Percentiles rank a stretch among this genome's conserved stretches.
phyloP scores from a whole-genome alignment of 2,113 vertebrate genomes.

The Neoarius graeffei region DNA sequence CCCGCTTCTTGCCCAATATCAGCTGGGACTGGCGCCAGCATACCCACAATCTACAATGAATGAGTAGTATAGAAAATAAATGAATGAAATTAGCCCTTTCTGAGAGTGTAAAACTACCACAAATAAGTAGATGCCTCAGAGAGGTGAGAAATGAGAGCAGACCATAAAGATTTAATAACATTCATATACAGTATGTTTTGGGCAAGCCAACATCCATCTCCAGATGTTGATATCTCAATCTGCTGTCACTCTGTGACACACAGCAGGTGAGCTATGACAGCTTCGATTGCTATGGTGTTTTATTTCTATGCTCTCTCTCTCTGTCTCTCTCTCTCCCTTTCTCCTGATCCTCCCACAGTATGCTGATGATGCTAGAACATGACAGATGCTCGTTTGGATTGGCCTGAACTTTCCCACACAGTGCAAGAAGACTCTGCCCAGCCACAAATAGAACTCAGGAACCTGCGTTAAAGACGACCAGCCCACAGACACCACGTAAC shows the following conservation, averaged over 20 bases:
- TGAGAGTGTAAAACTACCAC: not conserved
- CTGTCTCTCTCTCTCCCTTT: conserved; percentile 8
- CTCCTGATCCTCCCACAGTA: conserved; percentile 53
- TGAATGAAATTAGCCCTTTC: not conserved
- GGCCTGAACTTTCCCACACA: conserved; percentile 61
- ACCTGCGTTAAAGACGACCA: conserved; percentile 38
- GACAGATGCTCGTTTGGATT: conserved; percentile 63
- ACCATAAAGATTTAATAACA: not conserved
- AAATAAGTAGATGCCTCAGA: not conserved
- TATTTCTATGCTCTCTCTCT: conserved; percentile 11
- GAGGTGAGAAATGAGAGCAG: not conserved
- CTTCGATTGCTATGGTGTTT: conserved; percentile 15
- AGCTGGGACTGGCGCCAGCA: too few species aligned
- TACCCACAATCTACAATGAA: too few species aligned
- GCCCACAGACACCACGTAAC: conserved; percentile 3
- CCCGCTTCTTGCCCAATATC: too few species aligned
- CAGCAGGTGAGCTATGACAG: conserved; percentile 20
- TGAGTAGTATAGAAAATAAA: too few species aligned
- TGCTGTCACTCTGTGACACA: not conserved
- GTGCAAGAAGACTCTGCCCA: conserved; percentile 43
- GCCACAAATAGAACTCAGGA: conserved; percentile 54
- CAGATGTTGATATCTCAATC: conserved; percentile 31
- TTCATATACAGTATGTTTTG: not conserved
- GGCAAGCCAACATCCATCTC: conserved; percentile 25
- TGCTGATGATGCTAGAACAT: conserved; percentile 61